Evolutionary conservation across 2,113 vertebrate species (phyloP).

Genomic region (Chamaetylas fuelleborni): DNA sequence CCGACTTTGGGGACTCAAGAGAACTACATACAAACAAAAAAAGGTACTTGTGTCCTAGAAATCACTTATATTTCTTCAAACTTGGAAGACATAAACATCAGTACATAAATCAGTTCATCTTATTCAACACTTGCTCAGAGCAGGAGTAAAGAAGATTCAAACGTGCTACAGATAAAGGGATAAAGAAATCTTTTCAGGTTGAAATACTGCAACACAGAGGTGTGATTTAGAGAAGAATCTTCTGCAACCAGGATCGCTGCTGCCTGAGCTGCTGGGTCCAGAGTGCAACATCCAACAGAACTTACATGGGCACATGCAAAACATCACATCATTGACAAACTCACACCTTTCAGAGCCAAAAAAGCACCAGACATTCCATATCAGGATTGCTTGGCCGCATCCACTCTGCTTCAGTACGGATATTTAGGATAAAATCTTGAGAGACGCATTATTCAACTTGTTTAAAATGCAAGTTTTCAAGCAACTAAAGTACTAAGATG

Average conservation of each 20-base stretch:
- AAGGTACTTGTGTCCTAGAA: neutral
- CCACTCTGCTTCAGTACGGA: neutral
- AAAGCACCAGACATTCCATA: neutral
- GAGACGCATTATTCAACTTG: rapidly evolving
- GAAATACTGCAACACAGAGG: neutral
- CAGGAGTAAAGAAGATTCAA: neutral
- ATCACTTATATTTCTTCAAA: neutral
- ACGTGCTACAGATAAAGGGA: neutral
- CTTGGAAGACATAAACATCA: neutral
- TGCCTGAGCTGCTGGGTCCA: neutral
- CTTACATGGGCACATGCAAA: neutral
- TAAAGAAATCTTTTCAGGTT: neutral
- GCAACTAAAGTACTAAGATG: neutral
- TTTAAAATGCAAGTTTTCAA: neutral
- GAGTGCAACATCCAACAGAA: neutral
- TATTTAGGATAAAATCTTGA: neutral
- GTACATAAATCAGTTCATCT: neutral
- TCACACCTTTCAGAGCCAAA: neutral
- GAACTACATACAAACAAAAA: neutral
- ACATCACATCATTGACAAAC: neutral
- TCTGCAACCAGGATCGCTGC: neutral
- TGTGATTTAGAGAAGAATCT: neutral
- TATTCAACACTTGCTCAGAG: neutral
- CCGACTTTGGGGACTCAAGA: neutral
- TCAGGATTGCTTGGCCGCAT: neutral